Conservation (phyloP, 2,888 invertebrate species). For the Trachelus iudaicus region DNA sequence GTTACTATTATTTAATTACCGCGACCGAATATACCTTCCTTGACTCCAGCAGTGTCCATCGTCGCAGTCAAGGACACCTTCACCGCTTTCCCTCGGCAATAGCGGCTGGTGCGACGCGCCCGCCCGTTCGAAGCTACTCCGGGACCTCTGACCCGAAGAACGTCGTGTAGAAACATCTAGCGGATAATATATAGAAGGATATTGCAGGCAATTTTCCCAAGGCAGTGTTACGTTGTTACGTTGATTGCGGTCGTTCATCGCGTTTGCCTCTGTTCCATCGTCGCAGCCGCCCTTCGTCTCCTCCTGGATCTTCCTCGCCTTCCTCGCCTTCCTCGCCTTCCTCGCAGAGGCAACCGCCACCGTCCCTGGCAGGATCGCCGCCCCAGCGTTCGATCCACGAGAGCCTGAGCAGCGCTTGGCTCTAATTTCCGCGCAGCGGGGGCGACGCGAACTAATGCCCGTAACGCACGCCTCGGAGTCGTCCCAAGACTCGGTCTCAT, state of each 20-base stretch:
- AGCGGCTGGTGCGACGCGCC: too few relatives aligned
- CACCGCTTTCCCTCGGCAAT: too few relatives aligned
- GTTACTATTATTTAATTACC: too few relatives aligned
- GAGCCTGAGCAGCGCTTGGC: conserved; percentile 33
- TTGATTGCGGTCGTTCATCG: conserved; percentile 62
- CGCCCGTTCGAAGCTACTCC: background rate
- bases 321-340: too few relatives aligned
- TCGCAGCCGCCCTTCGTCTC: conserved; percentile 4
- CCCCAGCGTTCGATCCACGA: too few relatives aligned
- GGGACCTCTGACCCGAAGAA: too few relatives aligned
- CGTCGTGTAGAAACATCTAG: background rate
- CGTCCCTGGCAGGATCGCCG: background rate
- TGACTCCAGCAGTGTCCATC: too few relatives aligned
- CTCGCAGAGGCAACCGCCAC: conserved; percentile 8
- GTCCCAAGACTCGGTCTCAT: conserved; percentile 7
- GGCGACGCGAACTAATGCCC: conserved; percentile 62
- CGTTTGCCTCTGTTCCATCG: conserved; percentile 38
- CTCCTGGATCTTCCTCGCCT: background rate
- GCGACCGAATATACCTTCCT: too few relatives aligned
- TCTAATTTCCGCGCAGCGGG: conserved; percentile 64
- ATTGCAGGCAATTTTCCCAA: conserved; percentile 57
- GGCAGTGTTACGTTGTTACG: conserved; percentile 61
- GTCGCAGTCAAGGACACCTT: too few relatives aligned
- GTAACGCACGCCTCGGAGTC: conserved; percentile 52
- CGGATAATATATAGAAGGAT: conserved; percentile 56